Evolutionary conservation across 2,888 invertebrate genomes (phyloP).

Genomic region (Synergus umbraculus): DNA sequence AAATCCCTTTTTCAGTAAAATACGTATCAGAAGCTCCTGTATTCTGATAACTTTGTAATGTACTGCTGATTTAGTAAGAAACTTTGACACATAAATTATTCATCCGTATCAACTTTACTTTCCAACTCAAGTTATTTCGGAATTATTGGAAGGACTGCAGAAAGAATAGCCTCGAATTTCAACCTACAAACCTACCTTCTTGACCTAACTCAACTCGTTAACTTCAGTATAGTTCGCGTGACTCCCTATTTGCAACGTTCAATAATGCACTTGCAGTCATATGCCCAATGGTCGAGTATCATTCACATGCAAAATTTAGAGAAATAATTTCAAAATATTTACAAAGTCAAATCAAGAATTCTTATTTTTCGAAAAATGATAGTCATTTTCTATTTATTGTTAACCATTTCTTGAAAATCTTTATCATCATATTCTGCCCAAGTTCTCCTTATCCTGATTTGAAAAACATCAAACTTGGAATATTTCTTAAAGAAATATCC

Average conservation of each 20-base stretch:
- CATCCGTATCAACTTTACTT: not conserved
- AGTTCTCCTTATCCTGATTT: not conserved
- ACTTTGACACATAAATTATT: no score
- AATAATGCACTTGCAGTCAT: conserved; percentile 16
- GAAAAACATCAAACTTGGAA: not conserved
- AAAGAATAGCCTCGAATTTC: not conserved
- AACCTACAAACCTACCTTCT: conserved; percentile 28
- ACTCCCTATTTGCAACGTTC: conserved; percentile 6
- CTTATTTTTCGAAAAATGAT: not conserved
- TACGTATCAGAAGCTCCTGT: no score
- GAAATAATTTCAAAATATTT: not conserved
- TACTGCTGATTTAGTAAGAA: not conserved
- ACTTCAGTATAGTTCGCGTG: conserved; percentile 20
- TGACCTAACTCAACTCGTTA: conserved; percentile 19
- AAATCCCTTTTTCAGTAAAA: not conserved
- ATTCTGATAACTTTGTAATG: no score
- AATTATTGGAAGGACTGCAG: not conserved
- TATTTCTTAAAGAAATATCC: not conserved
- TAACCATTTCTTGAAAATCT: not conserved
- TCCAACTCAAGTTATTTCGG: not conserved
- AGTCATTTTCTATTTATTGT: not conserved
- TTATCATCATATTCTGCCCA: not conserved
- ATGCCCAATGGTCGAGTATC: conserved; percentile 13
- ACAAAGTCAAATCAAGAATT: conserved; percentile 6
- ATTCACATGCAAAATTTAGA: not conserved